Evolutionary conservation across 1,140 invertebrate species (phyloP), one percentile per base, ranked within the genome.

Genomic region (Drosophila burlai): DNA sequence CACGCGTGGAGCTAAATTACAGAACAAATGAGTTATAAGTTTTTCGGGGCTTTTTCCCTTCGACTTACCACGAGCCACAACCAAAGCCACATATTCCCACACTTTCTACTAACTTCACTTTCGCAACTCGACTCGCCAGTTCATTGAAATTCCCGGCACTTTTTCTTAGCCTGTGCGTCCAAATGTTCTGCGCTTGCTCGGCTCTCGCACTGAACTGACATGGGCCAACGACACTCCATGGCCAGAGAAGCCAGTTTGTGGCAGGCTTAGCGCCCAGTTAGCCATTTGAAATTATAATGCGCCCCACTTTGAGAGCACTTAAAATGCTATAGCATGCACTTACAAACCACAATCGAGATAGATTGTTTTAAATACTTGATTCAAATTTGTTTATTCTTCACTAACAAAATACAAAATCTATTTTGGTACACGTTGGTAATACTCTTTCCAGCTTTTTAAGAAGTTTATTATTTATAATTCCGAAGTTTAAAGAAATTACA

Each of bases 211-310:
- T n/a, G 26, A 79, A 90, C 84, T 89, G 66, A 16, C 49, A 18
- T 18, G n/a, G 36, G 62, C 46, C 31, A 50, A 54, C 69, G 54
- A 72, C 69, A 72, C 45, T 50, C 67, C 67, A 43, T 58, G 69
- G 69, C n/a, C 69, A 73, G 67, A 46, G 31, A 36, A 43, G 36
- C 31, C 42, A 34, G n/a, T 40, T 29, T 55, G 58, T 36, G 42
- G 42, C 55, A 31, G n/a, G 15, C 55, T 29, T 13, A 13, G 42
- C 55, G 31, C 72, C 36, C 47, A 62, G 36, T 46, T 29, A 18
- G 38, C 34, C 63, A 87, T 89, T 89, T 76, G 63, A 66, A 79
- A 90, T 84, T 84, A 76, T 79, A 84, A 78, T 81, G 72, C 76
- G 71, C 31, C 60, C 83, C 59, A 87, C 26, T 77, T 81, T 64